These are phyloP conservation scores for Dynastes tityus DNA, from an alignment of 2,888 invertebrate species.

Conservation along the genomic window DNA sequence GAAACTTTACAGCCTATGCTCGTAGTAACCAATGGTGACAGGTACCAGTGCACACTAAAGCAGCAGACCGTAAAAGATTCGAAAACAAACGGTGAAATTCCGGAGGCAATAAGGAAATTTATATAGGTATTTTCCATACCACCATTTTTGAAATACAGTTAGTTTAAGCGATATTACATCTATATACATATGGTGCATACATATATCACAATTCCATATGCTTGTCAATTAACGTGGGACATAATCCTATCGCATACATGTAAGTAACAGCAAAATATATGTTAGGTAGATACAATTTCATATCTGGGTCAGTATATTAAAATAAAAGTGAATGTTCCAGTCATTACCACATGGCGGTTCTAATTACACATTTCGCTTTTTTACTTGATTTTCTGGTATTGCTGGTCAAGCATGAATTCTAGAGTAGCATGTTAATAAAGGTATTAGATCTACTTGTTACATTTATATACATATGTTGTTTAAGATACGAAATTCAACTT, in stretches of 20 bases:
- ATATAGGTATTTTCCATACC: no score
- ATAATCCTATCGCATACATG: background rate
- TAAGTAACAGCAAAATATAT: conserved; percentile 9
- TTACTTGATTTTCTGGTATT: background rate
- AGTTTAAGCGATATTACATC: no score
- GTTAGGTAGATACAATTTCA: conserved; percentile 5
- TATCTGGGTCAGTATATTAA: conserved; percentile 37
- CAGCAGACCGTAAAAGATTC: no score
- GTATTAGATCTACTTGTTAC: background rate
- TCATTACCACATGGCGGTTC: conserved; percentile 16
- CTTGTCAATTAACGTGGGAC: conserved; percentile 1
- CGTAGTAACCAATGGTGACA: no score
- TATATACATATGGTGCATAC: no score
- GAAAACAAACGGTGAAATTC: no score
- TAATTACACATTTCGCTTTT: conserved; percentile 21
- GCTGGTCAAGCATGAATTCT: background rate
- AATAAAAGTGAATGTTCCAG: conserved; percentile 39
- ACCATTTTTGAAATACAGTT: no score
- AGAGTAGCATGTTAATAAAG: background rate
- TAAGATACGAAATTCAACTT: background rate
- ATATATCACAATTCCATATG: no score
- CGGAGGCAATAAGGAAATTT: no score
- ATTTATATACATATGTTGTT: background rate
- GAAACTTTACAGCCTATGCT: no score
- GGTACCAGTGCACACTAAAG: no score